Base-by-base conservation (phyloP, 2,888 invertebrate species). In the Hypsopygia costalis region DNA sequence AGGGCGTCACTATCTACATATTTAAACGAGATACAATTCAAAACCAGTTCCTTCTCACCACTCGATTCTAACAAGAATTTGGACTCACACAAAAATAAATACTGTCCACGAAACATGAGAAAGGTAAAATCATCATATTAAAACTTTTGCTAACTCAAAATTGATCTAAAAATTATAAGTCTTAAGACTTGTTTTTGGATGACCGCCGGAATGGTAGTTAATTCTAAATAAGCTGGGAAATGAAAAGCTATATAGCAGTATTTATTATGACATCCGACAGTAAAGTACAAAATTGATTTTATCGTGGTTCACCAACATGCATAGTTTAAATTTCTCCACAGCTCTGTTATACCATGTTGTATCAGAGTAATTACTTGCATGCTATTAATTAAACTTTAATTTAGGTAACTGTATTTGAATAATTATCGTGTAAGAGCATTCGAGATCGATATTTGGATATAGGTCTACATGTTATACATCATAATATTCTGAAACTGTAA, bases 201-300 rank as follows among this genome's bases (percentile, higher is more conserved):
- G 61, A 55, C 55, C 49, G 29, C 31, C 31, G 31, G 32, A 43
- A 43, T 55, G 62, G 67, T 63, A 68, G 74, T 79, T 76, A 75
- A 69, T 63, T 72, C 68, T 49, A 58, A 73, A 68, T 67, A 62
- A 65, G 66, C 58, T 55, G 70, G 60, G 57, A 68, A 76, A 79
- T 74, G 67, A 71, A 75, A 72, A 71, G 75, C 73, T 67, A 70
- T 79, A 73, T 72, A 75, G 65, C 62, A 73, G 74, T 85, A 83
- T 85, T 85, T 85, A 85, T 82, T 82, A 82, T 82, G 85, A 82
- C 82, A 81, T 80, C 63, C 61, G 69, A 77, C 74, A 74, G 75
- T 83, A 86, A 82, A 80, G 79, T 80, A 81, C 77, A 79, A 77
- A 85, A 81, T 86, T 81, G 78, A 85, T 85, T 80, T 80, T 77